Evolutionary conservation across 2,888 invertebrate species (phyloP), one percentile per base, ranked within the genome.

Genomic region (Thereva nobilitata): DNA sequence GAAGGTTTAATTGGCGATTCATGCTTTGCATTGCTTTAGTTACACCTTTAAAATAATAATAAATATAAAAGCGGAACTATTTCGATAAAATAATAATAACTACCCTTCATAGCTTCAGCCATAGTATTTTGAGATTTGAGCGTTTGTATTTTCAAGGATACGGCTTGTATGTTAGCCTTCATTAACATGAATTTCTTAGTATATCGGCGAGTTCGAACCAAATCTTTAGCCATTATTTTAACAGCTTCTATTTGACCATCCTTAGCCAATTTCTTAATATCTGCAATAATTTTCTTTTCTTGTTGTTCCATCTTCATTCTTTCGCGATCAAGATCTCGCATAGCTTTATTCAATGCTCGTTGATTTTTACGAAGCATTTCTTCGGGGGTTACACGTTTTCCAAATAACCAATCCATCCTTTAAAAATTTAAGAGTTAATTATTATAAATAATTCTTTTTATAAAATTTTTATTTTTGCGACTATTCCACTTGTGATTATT

Each of bases 201-300:
- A 76, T 98, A 97, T 56, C 91, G 87, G 69, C 99, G 86, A 1
- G 99, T 99, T 72, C 99, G 86, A 5, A 99, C 99, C 72, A 99
- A 84, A 83, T 99, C 99, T 79, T 96, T 96, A 0, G 99, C 99
- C 98, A 99, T 98, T 73, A 99, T 97, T 85, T 97, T 98, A 0
- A 99, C 99, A 9, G 99, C 96, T 83, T 99, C 98, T 96, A 99
- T 99, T 84, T 99, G 99, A 9, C 97, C 97, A 77, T 96, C 95
- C 78, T 99, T 99, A 1, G 99, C 99, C 82, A 98, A 89, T 83
- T 97, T 98, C 80, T 99, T 99, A 71, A 99, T 99, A 78, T 99
- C 99, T 0, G 88, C 88, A 70, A 99, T 99, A 70, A 98, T 91
- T 83, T 98, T 99, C 82, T 99, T 99, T 79, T 99, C 99, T 78